These are phyloP conservation scores for Anguilla anguilla DNA, from an alignment of 2,797 vertebrate genomes.

Conservation along the genomic window DNA sequence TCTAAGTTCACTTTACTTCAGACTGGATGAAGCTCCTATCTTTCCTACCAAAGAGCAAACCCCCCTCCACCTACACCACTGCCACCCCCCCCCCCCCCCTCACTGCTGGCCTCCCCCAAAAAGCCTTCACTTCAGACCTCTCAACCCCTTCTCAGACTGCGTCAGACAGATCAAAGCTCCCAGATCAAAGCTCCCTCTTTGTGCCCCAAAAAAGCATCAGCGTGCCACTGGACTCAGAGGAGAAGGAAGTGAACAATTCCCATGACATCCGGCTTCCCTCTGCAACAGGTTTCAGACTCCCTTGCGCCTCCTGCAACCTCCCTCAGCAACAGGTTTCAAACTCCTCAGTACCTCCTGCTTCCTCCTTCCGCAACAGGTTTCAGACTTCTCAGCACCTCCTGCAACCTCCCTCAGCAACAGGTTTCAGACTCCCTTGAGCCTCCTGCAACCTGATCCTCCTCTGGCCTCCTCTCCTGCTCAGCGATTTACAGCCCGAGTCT, in stretches of 20 bases:
- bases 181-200: neutral
- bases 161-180: neutral
- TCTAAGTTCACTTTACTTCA: neutral
- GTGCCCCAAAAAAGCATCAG: neutral
- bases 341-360: conserved; percentile 10
- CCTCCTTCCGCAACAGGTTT: neutral
- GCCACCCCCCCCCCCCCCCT: neutral
- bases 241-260: neutral
- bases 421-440: neutral
- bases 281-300: neutral
- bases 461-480: conserved; percentile 15
- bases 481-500: conserved; percentile 45
- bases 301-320: conserved; percentile 18
- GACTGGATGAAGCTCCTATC: neutral
- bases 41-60: neutral
- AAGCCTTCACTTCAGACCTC: neutral
- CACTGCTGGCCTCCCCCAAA: neutral
- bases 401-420: neutral
- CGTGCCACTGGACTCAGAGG: neutral
- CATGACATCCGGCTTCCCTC: neutral
- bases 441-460: conserved; percentile 23
- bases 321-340: neutral
- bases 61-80: neutral
- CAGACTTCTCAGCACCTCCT: no score
- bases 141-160: neutral